Evolutionary conservation across 2,113 vertebrate genomes (phyloP).

Genomic region (Otus sunia): DNA sequence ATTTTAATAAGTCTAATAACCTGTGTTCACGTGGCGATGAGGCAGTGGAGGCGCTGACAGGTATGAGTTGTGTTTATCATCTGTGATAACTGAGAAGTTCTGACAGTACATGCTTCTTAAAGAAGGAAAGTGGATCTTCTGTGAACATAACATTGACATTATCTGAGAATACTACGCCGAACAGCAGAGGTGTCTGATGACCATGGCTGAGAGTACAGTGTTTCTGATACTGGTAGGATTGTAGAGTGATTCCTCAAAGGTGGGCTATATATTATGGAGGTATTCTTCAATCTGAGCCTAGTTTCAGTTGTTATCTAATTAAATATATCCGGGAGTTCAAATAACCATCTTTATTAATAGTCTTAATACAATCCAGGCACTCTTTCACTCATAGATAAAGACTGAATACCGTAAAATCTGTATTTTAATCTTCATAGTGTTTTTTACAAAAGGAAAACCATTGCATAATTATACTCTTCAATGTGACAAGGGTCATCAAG

Average conservation of each 20-base stretch:
- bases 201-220: not conserved
- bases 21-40: not conserved
- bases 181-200: not conserved
- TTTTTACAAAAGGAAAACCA: not conserved
- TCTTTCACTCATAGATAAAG: not conserved
- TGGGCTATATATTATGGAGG: not conserved
- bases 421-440: not conserved
- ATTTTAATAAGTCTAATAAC: not conserved
- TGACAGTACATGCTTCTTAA: not conserved
- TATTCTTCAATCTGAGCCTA: not conserved
- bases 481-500: not conserved
- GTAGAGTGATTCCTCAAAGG: not conserved
- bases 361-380: not conserved
- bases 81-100: not conserved
- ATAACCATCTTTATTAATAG: not conserved
- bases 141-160: not conserved
- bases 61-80: not conserved
- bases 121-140: not conserved
- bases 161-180: not conserved
- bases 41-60: not conserved
- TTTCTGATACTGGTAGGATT: not conserved
- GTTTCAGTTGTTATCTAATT: not conserved
- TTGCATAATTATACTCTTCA: not conserved
- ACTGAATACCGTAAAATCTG: not conserved
- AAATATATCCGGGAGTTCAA: not conserved